These are phyloP conservation scores for Onthophagus sagittarius DNA, from an alignment of 2,888 invertebrate species.

Conservation along the genomic window DNA sequence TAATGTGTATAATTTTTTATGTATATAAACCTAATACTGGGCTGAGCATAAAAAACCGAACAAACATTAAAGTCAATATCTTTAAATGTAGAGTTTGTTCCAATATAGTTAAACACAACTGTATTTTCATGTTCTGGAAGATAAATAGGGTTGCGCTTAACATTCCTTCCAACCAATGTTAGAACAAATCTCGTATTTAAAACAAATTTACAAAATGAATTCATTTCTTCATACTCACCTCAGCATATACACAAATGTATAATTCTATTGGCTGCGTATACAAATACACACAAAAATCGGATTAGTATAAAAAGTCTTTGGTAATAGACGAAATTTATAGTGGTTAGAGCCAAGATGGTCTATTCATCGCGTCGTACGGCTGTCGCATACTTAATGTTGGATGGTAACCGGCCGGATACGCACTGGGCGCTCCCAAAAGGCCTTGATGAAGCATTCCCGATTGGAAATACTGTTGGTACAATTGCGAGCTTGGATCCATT, in stretches of 20 bases:
- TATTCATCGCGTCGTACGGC: constrained; percentile 67
- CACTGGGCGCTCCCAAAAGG: constrained; percentile 43
- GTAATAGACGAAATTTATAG: constrained; percentile 31
- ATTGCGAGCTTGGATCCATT: constrained; percentile 60
- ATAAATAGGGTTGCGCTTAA: too few species aligned
- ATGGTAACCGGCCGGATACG: constrained; percentile 63
- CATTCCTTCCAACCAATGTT: too few species aligned
- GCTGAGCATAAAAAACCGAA: not conserved
- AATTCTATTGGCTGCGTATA: constrained; percentile 18
- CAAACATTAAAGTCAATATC: not conserved
- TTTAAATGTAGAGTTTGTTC: too few species aligned
- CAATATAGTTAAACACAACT: too few species aligned
- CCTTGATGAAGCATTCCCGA: constrained; percentile 53
- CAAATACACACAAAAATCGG: constrained; percentile 29
- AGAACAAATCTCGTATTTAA: too few species aligned
- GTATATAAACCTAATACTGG: not conserved
- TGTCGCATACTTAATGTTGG: constrained; percentile 63
- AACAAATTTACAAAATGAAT: not conserved
- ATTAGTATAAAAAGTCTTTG: constrained; percentile 38
- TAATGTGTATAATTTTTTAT: not conserved
- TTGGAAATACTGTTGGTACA: constrained; percentile 71
- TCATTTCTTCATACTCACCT: not conserved
- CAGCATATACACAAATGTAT: constrained; percentile 18
- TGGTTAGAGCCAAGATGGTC: constrained; percentile 64
- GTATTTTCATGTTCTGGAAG: too few species aligned